A percentile compares a stretch with the other conserved stretches of the same genome.
Evolutionary conservation across 1,140 invertebrate species (phyloP).

Genomic region (Papilio aristodemus): DNA sequence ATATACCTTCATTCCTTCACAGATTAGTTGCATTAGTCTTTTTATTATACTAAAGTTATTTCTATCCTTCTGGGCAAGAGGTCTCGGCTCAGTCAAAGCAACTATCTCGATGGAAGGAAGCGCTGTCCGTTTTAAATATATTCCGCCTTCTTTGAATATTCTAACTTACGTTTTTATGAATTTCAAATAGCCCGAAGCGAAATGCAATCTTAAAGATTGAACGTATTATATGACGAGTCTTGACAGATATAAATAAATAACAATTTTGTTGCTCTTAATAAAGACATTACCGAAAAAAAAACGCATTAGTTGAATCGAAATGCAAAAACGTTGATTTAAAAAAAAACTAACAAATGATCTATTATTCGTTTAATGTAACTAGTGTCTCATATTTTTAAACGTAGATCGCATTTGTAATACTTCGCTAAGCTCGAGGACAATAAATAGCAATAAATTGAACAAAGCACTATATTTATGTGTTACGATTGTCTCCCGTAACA

Average conservation of each 20-base stretch:
- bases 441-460: background rate
- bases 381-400: background rate
- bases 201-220: background rate
- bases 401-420: background rate
- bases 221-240: no score
- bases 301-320: no score
- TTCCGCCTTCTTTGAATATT: slow-evolving; percentile 37
- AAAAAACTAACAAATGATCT: no score
- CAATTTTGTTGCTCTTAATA: no score
- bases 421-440: background rate
- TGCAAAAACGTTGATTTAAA: no score
- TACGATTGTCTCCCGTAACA: background rate
- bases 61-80: slow-evolving; percentile 49
- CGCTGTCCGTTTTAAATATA: slow-evolving; percentile 44
- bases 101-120: slow-evolving; percentile 40
- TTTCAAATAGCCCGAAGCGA: slow-evolving; percentile 44
- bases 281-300: no score
- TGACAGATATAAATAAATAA: no score
- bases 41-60: slow-evolving; percentile 49
- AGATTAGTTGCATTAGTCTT: slow-evolving; percentile 46
- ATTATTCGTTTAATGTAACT: no score
- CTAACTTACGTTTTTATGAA: slow-evolving; percentile 48
- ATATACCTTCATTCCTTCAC: slow-evolving; percentile 53
- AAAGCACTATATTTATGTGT: slow-evolving; percentile 11
- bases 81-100: slow-evolving; percentile 48